A percentile compares a stretch with the other conserved stretches of the same genome.
Evolutionary conservation across 2,113 vertebrate genomes (phyloP).

Genomic region (Nymphicus hollandicus): DNA sequence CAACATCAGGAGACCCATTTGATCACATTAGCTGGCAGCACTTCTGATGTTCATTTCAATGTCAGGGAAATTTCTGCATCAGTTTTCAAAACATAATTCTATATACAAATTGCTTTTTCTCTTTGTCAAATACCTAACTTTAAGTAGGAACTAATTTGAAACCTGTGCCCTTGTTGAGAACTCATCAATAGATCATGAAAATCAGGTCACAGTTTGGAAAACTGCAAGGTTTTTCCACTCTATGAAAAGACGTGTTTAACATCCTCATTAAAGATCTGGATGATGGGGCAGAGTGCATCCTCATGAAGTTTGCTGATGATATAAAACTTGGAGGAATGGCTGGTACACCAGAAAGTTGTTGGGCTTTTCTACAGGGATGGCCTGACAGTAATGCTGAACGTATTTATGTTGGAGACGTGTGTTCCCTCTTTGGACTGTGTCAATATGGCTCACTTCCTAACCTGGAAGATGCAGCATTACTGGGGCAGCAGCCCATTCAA

Average conservation of each 20-base stretch:
- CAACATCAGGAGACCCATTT: constrained; percentile 3
- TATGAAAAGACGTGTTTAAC: background rate
- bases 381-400: background rate
- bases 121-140: constrained; percentile 30
- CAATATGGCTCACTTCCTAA: background rate
- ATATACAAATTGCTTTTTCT: constrained; percentile 1
- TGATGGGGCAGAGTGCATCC: background rate
- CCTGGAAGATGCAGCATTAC: background rate
- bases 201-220: background rate
- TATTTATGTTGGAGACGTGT: background rate
- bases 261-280: background rate
- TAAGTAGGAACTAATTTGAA: constrained; percentile 48
- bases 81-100: constrained; percentile 46
- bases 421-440: background rate
- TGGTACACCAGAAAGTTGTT: background rate
- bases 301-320: background rate
- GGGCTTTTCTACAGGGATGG: background rate
- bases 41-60: constrained; percentile 41
- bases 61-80: constrained; percentile 37
- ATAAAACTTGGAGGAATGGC: background rate
- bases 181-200: background rate
- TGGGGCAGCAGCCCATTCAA: background rate
- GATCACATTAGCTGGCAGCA: background rate
- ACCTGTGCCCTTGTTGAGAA: constrained; percentile 41
- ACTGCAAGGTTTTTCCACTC: background rate